Base-by-base conservation (phyloP, 2,888 invertebrate species). In the Cremastobaeus sp. region DNA sequence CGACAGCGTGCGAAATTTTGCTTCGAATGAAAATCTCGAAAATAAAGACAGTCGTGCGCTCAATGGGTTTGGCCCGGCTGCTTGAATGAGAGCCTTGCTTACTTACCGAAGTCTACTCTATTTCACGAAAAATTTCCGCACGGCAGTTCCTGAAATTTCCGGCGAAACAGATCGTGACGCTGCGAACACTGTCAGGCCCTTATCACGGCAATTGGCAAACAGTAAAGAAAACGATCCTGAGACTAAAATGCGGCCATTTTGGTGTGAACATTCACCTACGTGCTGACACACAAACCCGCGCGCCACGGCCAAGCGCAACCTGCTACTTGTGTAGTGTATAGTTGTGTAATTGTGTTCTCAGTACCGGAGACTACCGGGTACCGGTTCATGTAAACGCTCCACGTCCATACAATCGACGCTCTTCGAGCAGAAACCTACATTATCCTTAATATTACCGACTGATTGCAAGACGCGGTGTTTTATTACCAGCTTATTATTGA, bases 191-290 rank as follows among this genome's bases (percentile, higher is more conserved):
- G 86, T 86, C 87, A 88, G 88, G 88, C 89, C 89, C 89, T 89
- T 88, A 88, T 89, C 48, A 88, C 89, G 88, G 88, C 85, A 88
- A 88, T 92, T 92, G 93, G 92, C 92, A 91, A 93, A 93, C 92
- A 93, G 92, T 92, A 93, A 93, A 93, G 92, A 93, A 92, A 92
- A 92, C 87, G 90, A 90, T 89, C 90, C 90, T 82, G 83, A 81
- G 82, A 92, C 92, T 93, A 93, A 93, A 93, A 93, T 93, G 93
- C 93, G 93, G 93, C 94, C 93, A 94, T 93, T 93, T 93, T 94
- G 92, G 89, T 86, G 82, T 83, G 80, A 83, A 69, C 52, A 82
- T 82, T 85, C 74, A 64, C 64, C 21, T 74, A 73, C 66, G 48
- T 37, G 39, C 59, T 47, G 54, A 54, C 34, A 43, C 52, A 50